These are phyloP conservation scores for Parotia lawesii DNA, from an alignment of 2,113 vertebrate species.

Conservation along the genomic window DNA sequence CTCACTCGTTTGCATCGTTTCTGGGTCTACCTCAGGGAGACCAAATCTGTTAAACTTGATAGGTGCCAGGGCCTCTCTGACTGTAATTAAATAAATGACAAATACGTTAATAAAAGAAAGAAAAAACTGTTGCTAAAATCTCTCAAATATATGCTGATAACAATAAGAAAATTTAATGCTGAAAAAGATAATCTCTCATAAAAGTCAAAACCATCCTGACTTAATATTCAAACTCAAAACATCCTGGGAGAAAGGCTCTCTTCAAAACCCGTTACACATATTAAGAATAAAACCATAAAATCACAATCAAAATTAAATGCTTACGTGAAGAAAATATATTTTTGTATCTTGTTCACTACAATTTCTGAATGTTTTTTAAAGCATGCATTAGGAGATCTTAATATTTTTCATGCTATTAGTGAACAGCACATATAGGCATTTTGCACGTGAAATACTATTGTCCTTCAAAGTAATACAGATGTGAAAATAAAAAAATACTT, in stretches of 20 bases:
- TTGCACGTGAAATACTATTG: neutral
- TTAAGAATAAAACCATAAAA: neutral
- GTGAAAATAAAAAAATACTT: neutral
- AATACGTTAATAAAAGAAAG: neutral
- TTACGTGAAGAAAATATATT: neutral
- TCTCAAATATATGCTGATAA: neutral
- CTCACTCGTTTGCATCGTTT: conserved; percentile 92
- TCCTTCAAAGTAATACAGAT: neutral
- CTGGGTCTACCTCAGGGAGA: conserved; percentile 85
- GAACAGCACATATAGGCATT: neutral
- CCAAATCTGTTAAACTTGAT: conserved; percentile 87
- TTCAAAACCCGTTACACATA: neutral
- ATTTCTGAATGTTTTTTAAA: neutral
- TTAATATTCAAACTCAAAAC: neutral
- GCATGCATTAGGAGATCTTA: neutral
- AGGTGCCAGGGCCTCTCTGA: conserved; percentile 84
- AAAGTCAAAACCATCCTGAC: neutral
- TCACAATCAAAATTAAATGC: neutral
- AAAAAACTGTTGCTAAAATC: neutral
- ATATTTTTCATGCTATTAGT: neutral
- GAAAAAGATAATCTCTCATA: neutral
- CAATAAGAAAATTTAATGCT: neutral
- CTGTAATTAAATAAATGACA: conserved; percentile 65
- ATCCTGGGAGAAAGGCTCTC: neutral
- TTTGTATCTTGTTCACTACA: neutral